Percentiles rank a stretch among this genome's conserved stretches.
phyloP scores from a whole-genome alignment of 2,797 vertebrate genomes.

The Spinibarbus caldwelli region DNA sequence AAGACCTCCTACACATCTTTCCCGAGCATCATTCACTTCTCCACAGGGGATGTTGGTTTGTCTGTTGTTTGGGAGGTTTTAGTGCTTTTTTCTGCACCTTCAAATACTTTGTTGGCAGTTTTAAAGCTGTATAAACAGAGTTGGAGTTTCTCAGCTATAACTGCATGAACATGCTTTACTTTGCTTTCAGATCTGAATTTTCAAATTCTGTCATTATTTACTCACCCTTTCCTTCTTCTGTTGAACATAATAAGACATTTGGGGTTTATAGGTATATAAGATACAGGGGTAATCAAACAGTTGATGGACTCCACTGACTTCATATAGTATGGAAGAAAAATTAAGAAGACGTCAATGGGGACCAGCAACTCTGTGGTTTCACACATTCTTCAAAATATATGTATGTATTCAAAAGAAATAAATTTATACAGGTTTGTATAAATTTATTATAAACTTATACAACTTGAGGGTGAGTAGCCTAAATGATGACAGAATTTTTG shows the following conservation, averaged over 20 bases:
- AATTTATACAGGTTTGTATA: too few relatives aligned
- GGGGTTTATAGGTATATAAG: too few relatives aligned
- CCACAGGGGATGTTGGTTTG: not conserved
- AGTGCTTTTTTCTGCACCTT: not conserved
- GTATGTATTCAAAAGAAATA: too few relatives aligned
- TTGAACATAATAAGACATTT: not conserved
- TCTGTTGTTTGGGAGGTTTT: slow-evolving; percentile 21
- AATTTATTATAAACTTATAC: too few relatives aligned
- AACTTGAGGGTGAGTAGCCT: too few relatives aligned
- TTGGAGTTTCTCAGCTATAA: not conserved
- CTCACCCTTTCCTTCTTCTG: not conserved
- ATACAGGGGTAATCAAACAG: not conserved
- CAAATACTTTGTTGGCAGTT: not conserved
- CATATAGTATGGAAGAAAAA: not conserved
- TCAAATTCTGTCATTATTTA: not conserved
- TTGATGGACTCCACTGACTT: not conserved
- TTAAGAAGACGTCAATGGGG: not conserved
- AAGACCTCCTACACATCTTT: slow-evolving; percentile 40
- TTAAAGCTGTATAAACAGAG: not conserved
- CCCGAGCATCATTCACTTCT: slow-evolving; percentile 8
- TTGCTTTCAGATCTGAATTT: not conserved
- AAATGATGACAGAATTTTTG: too few relatives aligned
- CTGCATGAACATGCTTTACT: not conserved
- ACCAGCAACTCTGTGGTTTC: not conserved
- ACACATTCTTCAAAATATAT: not conserved